These are phyloP conservation scores for Lipotes vexillifer DNA, from an alignment of 2,113 vertebrate species.

Conservation along the genomic window DNA sequence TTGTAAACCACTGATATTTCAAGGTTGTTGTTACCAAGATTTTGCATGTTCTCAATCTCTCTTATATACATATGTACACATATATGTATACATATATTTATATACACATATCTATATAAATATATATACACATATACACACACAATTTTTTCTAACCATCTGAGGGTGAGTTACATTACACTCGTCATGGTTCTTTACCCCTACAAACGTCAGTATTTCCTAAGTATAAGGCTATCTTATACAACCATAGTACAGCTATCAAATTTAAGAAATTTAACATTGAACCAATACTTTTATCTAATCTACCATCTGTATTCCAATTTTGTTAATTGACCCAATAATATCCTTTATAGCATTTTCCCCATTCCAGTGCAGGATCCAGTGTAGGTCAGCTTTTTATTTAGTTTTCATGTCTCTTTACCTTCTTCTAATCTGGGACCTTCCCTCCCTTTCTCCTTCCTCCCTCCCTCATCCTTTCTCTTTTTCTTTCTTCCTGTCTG, in stretches of 20 bases:
- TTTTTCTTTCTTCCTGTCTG: background rate
- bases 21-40: background rate
- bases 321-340: background rate
- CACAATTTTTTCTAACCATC: background rate
- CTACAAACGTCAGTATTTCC: background rate
- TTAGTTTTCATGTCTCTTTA: background rate
- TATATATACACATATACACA: background rate
- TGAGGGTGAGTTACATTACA: background rate
- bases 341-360: background rate
- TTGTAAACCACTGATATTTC: background rate
- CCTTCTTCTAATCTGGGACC: background rate
- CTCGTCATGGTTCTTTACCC: background rate
- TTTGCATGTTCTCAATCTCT: background rate
- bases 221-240: background rate
- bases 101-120: too few relatives aligned
- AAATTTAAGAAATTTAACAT: background rate
- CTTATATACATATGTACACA: background rate
- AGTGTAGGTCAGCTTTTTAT: background rate
- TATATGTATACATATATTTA: background rate
- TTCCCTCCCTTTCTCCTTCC: background rate
- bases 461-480: background rate
- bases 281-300: background rate
- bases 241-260: background rate
- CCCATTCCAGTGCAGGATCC: background rate
- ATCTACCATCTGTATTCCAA: background rate